These are phyloP conservation scores for Nipponia nippon DNA, from an alignment of 2,113 vertebrate genomes.

Conservation along the genomic window DNA sequence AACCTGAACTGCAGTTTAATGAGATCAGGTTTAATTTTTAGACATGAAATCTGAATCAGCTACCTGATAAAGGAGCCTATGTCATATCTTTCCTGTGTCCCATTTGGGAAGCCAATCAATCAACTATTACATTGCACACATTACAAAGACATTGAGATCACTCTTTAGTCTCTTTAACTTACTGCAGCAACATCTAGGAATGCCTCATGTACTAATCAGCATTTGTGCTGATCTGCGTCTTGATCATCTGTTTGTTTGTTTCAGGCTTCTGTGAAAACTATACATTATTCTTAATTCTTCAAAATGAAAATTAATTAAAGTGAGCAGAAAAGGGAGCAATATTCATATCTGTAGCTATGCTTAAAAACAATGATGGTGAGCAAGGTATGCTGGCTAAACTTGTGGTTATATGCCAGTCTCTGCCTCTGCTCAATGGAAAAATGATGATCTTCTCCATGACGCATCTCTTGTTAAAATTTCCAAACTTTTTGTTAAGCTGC, in stretches of 20 bases:
- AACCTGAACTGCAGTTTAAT: not conserved
- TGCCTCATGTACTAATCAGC: not conserved
- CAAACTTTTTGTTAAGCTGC: not conserved
- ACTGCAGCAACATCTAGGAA: not conserved
- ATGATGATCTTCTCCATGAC: not conserved
- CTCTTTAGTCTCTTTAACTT: not conserved
- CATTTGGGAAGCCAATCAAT: not conserved
- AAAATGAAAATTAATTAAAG: not conserved
- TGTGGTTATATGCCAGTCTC: not conserved
- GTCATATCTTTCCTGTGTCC: not conserved
- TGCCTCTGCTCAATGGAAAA: not conserved
- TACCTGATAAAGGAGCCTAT: not conserved
- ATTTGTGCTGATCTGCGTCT: not conserved
- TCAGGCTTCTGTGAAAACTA: not conserved
- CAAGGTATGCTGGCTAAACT: not conserved
- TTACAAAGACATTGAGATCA: not conserved
- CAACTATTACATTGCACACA: not conserved
- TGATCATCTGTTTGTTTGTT: not conserved
- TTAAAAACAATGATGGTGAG: not conserved
- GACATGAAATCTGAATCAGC: not conserved
- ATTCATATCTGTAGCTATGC: not conserved
- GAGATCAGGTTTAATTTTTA: not conserved
- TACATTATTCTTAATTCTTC: not conserved
- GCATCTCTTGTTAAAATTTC: not conserved
- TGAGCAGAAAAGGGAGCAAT: not conserved